A percentile compares a stretch with the other conserved stretches of the same genome.
These are phyloP conservation scores for Pristis pectinata DNA, from an alignment of 2,797 vertebrate genomes.

Conservation along the genomic window DNA sequence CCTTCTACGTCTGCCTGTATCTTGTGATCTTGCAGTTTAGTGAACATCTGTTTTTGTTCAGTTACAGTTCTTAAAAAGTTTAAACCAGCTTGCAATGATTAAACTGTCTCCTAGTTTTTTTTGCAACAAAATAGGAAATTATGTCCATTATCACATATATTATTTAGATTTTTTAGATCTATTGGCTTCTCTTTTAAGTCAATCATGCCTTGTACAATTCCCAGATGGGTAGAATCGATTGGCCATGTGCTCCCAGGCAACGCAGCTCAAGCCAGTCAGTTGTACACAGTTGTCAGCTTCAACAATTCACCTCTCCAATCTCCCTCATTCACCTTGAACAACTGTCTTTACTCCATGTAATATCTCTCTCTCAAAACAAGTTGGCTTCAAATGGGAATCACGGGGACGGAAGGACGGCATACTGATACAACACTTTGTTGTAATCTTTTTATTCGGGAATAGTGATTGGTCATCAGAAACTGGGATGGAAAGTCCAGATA, in stretches of 20 bases:
- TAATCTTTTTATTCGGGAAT: neutral
- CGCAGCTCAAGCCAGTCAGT: neutral
- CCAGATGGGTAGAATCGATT: neutral
- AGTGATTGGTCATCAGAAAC: neutral
- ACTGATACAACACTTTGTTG: neutral
- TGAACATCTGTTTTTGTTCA: constrained; percentile 24
- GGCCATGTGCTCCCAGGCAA: neutral
- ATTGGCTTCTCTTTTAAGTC: constrained; percentile 21
- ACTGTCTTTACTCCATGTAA: neutral
- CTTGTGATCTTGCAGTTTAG: constrained; percentile 22
- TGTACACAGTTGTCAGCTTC: neutral
- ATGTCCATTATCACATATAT: constrained; percentile 27
- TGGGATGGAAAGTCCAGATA: neutral
- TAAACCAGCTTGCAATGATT: constrained; percentile 20
- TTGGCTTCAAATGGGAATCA: neutral
- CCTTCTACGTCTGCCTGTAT: constrained; percentile 3
- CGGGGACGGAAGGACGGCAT: neutral
- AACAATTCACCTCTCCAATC: neutral
- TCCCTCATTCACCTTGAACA: neutral
- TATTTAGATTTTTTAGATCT: neutral
- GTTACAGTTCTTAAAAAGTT: constrained; percentile 34
- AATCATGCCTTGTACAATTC: neutral
- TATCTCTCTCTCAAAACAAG: neutral
- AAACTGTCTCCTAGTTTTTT: constrained; percentile 20
- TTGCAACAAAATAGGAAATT: constrained; percentile 25